phyloP scores from a whole-genome alignment of 2,888 invertebrate species.

The Drosophila ezoana region DNA sequence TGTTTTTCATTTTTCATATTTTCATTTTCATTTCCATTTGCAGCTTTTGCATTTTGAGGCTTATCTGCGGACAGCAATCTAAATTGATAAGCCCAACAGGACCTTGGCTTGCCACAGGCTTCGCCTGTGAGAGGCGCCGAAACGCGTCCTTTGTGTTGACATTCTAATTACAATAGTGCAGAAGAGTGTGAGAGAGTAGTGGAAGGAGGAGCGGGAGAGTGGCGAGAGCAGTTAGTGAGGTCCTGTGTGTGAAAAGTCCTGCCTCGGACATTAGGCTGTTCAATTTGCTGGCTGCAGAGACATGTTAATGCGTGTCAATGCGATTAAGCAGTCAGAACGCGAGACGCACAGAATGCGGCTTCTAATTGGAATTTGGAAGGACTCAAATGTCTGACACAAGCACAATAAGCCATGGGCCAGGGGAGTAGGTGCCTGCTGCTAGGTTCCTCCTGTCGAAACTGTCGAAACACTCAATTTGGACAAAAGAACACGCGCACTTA shows the following conservation, averaged over 20 bases:
- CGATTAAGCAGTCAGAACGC: slow-evolving; percentile 71
- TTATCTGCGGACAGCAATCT: slow-evolving; percentile 51
- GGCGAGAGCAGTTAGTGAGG: too few relatives aligned
- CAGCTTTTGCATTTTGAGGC: slow-evolving; percentile 35
- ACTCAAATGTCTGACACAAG: slow-evolving; percentile 26
- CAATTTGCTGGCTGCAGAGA: slow-evolving; percentile 52
- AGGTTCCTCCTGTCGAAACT: slow-evolving; percentile 15
- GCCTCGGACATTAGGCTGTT: slow-evolving; percentile 51
- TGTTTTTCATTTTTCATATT: slow-evolving; percentile 9
- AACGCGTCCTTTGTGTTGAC: slow-evolving; percentile 53
- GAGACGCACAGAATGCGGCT: slow-evolving; percentile 20
- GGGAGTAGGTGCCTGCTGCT: neutral
- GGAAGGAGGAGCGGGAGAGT: too few relatives aligned
- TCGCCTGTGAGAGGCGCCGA: slow-evolving; percentile 27
- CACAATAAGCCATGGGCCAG: neutral
- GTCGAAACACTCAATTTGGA: slow-evolving; percentile 56
- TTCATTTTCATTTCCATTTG: slow-evolving; percentile 29
- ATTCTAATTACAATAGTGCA: slow-evolving; percentile 68
- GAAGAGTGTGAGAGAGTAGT: neutral
- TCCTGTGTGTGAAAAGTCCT: neutral
- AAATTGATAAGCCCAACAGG: slow-evolving; percentile 57
- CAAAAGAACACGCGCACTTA: slow-evolving; percentile 49
- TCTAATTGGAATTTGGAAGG: slow-evolving; percentile 54
- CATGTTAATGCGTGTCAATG: slow-evolving; percentile 73
- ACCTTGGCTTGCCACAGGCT: slow-evolving; percentile 27